Evolutionary conservation across 2,113 vertebrate species (phyloP), one percentile per base, ranked within the genome.

Genomic region (Upupa epops): DNA sequence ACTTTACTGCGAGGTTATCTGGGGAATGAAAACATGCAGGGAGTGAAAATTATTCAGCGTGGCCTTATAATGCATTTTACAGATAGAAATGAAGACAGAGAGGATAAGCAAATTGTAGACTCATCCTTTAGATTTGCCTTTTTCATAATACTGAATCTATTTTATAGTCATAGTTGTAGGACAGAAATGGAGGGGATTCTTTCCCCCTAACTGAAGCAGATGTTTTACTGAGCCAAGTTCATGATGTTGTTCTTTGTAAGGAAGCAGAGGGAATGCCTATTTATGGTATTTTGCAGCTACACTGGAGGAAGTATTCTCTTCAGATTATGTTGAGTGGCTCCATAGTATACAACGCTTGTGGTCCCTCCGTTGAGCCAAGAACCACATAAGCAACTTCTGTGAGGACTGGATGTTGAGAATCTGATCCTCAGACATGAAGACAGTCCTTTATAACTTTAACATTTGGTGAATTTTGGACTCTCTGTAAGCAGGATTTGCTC

Each of bases 251-350:
- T 69, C 78, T 92, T 91, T 91, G 59, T 73, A 59, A 93, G 31
- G 79, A 92, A 83, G 71, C 51, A 79, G 71, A 83, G 85, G 26
- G 75, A 80, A 95, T 95, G 94, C 42, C 94, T 96, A 92, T 96
- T 96, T 96, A 96, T 96, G 95, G 94, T 87, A 61, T 87, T 94
- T 95, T 95, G 73, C 66, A 72, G 86, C 93, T 95, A 65, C 89
- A 93, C 71, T 83, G 60, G 79, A 87, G 89, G 88, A 94, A 94
- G 70, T 91, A 72, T 17, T 95, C 82, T 82, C 78, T 89, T 95
- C 89, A 91, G 75, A 94, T 93, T 69, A 82, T 75, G 58, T 92
- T 89, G 84, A 95, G 89, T 93, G 87, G 64, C 68, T 93, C 82
- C 87, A 85, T 91, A 42, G 83, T 88, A 63, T 56, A 66, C 93